These are phyloP conservation scores for Bostrychus sinensis DNA, from an alignment of 2,113 vertebrate genomes.

Conservation along the genomic window DNA sequence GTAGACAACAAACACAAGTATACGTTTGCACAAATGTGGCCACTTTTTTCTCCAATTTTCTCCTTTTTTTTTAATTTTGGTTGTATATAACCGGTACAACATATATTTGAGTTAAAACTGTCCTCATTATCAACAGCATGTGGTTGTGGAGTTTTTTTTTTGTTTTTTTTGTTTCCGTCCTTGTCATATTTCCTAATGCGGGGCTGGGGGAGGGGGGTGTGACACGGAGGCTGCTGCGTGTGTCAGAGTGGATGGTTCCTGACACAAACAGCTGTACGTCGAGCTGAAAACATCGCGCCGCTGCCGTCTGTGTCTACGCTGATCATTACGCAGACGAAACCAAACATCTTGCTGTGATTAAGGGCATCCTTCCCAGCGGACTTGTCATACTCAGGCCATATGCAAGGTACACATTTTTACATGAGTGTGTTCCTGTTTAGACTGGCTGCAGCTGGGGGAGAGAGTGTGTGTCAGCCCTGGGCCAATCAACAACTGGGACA, in stretches of 20 bases:
- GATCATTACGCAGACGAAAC: conserved; percentile 72
- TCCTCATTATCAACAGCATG: neutral
- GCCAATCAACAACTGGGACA: conserved; percentile 5
- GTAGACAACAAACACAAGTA: too few relatives aligned
- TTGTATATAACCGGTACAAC: too few relatives aligned
- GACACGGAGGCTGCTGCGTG: conserved; percentile 42
- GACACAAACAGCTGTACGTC: conserved; percentile 76
- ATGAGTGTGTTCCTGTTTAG: conserved; percentile 49
- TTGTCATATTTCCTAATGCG: neutral
- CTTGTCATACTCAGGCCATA: conserved; percentile 34
- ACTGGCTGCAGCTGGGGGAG: conserved; percentile 30
- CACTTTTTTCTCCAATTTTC: neutral
- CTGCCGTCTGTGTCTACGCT: conserved; percentile 51
- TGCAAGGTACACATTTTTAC: conserved; percentile 54
- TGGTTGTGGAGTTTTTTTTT: too few relatives aligned
- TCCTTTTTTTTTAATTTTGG: too few relatives aligned
- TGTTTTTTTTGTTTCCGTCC: neutral
- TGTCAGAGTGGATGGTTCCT: conserved; percentile 69
- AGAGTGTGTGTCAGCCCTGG: conserved; percentile 13
- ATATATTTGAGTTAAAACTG: neutral
- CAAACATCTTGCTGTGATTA: conserved; percentile 72
- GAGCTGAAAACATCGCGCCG: conserved; percentile 61
- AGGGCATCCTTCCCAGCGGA: conserved; percentile 38
- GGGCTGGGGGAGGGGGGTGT: neutral
- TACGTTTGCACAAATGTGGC: too few relatives aligned